Conservation (phyloP, 1,140 invertebrate genomes). For the Halictus rubicundus region DNA sequence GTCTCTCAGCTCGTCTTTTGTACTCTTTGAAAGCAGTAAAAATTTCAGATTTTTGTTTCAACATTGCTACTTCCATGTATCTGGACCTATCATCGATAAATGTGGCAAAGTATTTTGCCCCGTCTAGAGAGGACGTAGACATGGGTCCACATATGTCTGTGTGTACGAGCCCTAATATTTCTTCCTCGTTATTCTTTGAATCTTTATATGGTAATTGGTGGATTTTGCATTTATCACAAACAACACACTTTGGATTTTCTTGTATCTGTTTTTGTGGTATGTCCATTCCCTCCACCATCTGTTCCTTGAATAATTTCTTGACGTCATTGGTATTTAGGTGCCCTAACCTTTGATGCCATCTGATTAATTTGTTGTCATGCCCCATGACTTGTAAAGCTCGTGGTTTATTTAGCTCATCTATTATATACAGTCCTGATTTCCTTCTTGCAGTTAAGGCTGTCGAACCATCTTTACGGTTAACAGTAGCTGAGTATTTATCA, state of each 20-base stretch:
- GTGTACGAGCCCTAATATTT: neutral
- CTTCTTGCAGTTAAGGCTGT: neutral
- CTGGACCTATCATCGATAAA: no score
- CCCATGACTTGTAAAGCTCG: conserved; percentile 56
- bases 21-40: no score
- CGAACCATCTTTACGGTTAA: conserved; percentile 10
- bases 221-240: conserved; percentile 55
- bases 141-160: conserved; percentile 4
- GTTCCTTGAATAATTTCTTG: neutral
- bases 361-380: conserved; percentile 63
- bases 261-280: conserved; percentile 43
- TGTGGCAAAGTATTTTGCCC: no score
- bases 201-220: conserved; percentile 45
- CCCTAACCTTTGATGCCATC: conserved; percentile 39
- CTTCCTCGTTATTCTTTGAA: neutral
- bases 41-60: no score
- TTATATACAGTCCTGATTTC: conserved; percentile 39
- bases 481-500: neutral
- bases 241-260: neutral
- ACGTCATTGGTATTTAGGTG: conserved; percentile 27
- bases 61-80: no score
- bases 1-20: no score
- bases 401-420: conserved; percentile 58
- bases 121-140: no score
- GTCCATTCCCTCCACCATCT: neutral